A percentile compares a stretch with the other conserved stretches of the same genome.
phyloP scores from a whole-genome alignment of 2,797 vertebrate genomes.

The Nothura maculosa region DNA sequence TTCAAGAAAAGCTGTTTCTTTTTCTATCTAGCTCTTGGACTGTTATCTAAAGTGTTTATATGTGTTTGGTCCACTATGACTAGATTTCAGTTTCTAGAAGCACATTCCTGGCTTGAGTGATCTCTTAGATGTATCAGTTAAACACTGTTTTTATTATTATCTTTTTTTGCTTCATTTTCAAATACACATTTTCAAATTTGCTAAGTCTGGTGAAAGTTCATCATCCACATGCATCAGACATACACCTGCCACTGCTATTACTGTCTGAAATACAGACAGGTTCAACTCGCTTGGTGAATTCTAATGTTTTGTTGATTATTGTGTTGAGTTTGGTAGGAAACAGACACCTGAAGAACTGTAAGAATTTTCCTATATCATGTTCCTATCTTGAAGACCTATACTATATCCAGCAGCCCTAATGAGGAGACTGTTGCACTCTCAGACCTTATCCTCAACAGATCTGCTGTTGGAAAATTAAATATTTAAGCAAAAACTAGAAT shows the following conservation, averaged over 20 bases:
- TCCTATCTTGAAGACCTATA: not conserved
- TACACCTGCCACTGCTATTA: not conserved
- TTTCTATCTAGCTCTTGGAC: not conserved
- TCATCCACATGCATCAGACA: not conserved
- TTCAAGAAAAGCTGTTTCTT: not conserved
- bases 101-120: not conserved
- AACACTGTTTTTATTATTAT: not conserved
- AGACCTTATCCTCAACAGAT: not conserved
- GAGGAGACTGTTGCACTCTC: not conserved
- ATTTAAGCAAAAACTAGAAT: not conserved
- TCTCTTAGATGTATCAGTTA: not conserved
- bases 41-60: not conserved
- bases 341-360: not conserved
- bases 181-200: not conserved
- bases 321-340: not conserved
- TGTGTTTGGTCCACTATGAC: not conserved
- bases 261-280: not conserved
- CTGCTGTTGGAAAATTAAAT: not conserved
- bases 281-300: not conserved
- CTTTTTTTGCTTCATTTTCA: constrained; percentile 25
- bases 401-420: not conserved
- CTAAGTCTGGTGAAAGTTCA: not conserved
- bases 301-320: not conserved
- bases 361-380: not conserved
- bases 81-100: not conserved